Base-by-base conservation (phyloP, 2,113 vertebrate genomes). In the Sceloporus tristichus region DNA sequence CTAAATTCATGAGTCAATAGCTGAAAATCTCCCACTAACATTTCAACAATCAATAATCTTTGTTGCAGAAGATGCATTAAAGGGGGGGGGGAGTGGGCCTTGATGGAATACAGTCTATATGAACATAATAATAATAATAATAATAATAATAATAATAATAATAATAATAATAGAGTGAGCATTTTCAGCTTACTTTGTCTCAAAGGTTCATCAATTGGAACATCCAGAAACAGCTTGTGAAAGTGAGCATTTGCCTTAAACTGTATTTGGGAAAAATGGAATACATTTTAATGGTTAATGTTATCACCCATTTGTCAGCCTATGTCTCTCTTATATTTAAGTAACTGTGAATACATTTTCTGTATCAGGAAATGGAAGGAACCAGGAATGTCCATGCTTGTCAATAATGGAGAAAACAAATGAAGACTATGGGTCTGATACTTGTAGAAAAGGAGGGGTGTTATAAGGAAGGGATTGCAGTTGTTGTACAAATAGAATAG, bases 141-240 rank as follows among this genome's bases (percentile, higher is more conserved):
- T 48, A 3, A 48, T 48, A 48, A 48, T 48, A 48, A 48, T 48
- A 48, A 48, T 48, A 48, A 48, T 48, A 48, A 48, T 48, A 48
- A 62, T 81, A 86, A 70, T 9, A 40, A 79, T 53, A 53, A 27
- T 6, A 77, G 83, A 56, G 9, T 23, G 2, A 34, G 62, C 1
- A 68, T 75, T 59, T 62, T 83, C 23, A 4, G 0, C 98, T 98
- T 95, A 99, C 99, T 99, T 96, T 99, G 98, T 87, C 95, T 97
- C 93, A 99, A 96, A 7, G 96, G 96, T 53, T 99, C 99, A 56
- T 98, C 98, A 77, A 96, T 97, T 79, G 98, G 97, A 96, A 99
- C 97, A 89, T 98, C 98, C 94, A 98, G 97, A 92, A 99, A 99
- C 93, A 98, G 92, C 97, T 99, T 99, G 96, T 99, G 99, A 94